Conservation (phyloP, 2,797 vertebrate species). For the Thamnophis elegans region DNA sequence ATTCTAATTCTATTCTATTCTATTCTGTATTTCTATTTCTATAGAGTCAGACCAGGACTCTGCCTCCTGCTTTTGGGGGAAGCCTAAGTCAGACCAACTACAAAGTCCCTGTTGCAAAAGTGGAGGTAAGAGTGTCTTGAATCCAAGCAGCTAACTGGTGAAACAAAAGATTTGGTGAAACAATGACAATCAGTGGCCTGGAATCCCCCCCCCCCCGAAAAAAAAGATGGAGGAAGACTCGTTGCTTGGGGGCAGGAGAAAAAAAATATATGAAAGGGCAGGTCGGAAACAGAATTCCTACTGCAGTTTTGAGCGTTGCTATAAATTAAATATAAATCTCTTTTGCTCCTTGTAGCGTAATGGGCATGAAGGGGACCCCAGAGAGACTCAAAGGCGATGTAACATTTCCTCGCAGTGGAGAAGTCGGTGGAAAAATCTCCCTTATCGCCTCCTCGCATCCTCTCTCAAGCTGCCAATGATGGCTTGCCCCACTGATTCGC, state of each 20-base stretch:
- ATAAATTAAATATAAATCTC: slow-evolving; percentile 20
- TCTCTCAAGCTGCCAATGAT: not conserved
- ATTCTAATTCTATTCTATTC: no score
- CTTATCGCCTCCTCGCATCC: not conserved
- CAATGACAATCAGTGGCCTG: not conserved
- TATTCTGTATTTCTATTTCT: no score
- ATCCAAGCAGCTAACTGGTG: not conserved
- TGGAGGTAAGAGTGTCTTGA: not conserved
- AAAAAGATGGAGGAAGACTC: not conserved
- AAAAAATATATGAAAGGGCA: not conserved
- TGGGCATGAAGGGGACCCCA: not conserved
- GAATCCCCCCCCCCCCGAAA: no score
- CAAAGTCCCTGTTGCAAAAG: not conserved
- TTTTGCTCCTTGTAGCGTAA: not conserved
- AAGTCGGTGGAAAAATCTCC: not conserved
- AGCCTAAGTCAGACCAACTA: no score
- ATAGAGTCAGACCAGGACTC: no score
- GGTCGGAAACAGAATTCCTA: not conserved
- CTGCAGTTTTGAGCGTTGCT: not conserved
- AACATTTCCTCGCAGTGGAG: no score
- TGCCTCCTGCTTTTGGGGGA: no score
- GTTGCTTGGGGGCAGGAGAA: not conserved
- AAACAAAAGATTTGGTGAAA: not conserved
- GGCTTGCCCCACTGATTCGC: slow-evolving; percentile 14
- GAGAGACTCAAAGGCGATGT: not conserved